Evolutionary conservation across 2,113 vertebrate genomes (phyloP).

Genomic region (Catharus bicknelli): DNA sequence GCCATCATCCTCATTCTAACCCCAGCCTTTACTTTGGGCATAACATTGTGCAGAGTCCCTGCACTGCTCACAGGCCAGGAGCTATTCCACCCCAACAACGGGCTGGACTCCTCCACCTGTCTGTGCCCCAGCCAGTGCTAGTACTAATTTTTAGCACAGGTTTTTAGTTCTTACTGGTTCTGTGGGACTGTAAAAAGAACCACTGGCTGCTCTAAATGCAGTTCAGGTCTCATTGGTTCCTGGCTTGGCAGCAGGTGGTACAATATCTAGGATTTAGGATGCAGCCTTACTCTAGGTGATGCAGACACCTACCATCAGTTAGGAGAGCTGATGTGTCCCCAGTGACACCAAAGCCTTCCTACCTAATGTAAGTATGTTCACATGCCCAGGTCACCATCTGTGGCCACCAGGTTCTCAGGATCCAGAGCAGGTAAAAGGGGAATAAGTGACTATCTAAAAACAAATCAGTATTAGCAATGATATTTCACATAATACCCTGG

Average conservation of each 20-base stretch:
- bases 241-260: background rate
- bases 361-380: too few relatives aligned
- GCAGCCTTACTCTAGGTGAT: background rate
- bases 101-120: background rate
- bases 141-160: background rate
- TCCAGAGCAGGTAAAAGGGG: background rate
- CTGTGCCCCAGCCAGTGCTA: background rate
- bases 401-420: background rate
- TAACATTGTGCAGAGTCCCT: background rate
- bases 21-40: rapidly evolving
- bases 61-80: background rate
- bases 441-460: background rate
- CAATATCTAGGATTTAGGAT: background rate
- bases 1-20: background rate
- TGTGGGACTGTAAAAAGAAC: background rate
- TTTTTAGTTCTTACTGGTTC: background rate
- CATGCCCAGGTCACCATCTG: background rate
- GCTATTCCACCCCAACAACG: background rate
- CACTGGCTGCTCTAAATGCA: background rate
- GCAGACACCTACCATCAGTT: background rate
- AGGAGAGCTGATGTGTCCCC: background rate
- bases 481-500: background rate
- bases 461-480: background rate
- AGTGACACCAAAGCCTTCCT: background rate
- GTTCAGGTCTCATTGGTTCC: background rate